A percentile compares a stretch with the other conserved stretches of the same genome.
Conservation (phyloP, 2,113 vertebrate genomes). For the Callipepla californica region DNA sequence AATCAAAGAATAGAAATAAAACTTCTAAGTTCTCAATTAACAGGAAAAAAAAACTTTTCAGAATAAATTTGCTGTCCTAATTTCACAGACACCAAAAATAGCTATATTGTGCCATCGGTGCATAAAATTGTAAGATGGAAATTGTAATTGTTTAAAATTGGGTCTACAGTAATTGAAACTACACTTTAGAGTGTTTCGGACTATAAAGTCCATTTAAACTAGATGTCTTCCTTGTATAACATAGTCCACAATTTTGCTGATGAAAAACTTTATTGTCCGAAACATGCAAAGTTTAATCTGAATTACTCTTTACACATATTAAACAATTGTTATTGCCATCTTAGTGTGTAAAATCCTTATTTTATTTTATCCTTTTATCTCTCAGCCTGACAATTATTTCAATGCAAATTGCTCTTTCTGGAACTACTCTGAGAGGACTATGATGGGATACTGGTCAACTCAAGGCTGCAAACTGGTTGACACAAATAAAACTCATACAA, state of each 20-base stretch:
- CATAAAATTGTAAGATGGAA: constrained; percentile 68
- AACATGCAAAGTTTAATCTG: constrained; percentile 78
- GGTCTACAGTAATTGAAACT: constrained; percentile 70
- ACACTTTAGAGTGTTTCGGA: constrained; percentile 63
- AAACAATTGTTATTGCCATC: constrained; percentile 69
- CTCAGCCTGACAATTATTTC: constrained; percentile 97
- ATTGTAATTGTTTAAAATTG: constrained; percentile 73
- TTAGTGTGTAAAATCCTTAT: constrained; percentile 71
- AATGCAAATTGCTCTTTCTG: constrained; percentile 99
- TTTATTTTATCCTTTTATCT: constrained; percentile 78
- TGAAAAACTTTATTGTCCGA: constrained; percentile 79
- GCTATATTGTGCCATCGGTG: constrained; percentile 30
- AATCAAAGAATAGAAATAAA: neutral
- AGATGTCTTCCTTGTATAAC: constrained; percentile 62
- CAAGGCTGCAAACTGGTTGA: constrained; percentile 98
- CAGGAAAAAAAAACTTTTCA: constrained; percentile 9
- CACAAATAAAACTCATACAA: constrained; percentile 96
- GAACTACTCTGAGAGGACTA: constrained; percentile 99
- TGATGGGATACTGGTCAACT: constrained; percentile 99
- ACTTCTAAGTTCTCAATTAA: constrained; percentile 20
- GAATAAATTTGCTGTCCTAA: constrained; percentile 27
- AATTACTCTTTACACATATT: constrained; percentile 75
- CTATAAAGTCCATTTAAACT: constrained; percentile 75
- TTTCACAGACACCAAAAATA: constrained; percentile 48
- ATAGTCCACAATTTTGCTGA: constrained; percentile 70